These are phyloP conservation scores for Araneus ventricosus DNA, from an alignment of 1,140 invertebrate genomes.

Conservation along the genomic window DNA sequence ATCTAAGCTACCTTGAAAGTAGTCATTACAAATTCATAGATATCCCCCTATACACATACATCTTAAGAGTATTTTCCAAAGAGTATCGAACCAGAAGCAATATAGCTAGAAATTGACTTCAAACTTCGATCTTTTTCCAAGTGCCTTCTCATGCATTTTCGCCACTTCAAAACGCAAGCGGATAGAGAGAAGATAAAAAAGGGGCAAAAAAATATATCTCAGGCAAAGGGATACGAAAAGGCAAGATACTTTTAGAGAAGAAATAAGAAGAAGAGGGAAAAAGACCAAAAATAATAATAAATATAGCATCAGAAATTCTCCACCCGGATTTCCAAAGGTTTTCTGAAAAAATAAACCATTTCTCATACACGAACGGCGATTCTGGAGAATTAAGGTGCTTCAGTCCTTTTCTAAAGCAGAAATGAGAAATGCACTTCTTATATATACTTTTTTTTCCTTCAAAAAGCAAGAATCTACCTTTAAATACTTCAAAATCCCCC, in stretches of 20 bases:
- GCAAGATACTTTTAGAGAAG: neutral
- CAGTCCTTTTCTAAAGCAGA: constrained; percentile 13
- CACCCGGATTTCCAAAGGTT: constrained; percentile 9
- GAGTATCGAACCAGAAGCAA: constrained; percentile 64
- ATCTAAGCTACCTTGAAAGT: neutral
- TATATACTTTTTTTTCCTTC: neutral
- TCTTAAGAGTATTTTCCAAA: constrained; percentile 40
- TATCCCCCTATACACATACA: neutral
- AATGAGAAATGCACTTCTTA: constrained; percentile 38
- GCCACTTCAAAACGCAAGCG: constrained; percentile 27
- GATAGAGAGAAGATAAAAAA: constrained; percentile 18
- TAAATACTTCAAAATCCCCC: constrained; percentile 64
- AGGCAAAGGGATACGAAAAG: neutral
- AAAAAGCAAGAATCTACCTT: neutral
- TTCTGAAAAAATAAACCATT: constrained; percentile 39
- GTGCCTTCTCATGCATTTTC: constrained; percentile 46
- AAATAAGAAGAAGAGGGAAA: neutral
- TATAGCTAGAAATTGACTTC: constrained; percentile 62
- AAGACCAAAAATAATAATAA: constrained; percentile 22
- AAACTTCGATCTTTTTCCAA: constrained; percentile 29
- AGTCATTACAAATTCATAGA: constrained; percentile 16
- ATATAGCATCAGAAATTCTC: constrained; percentile 27
- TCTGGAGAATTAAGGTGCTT: constrained; percentile 55
- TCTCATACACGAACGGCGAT: constrained; percentile 40
- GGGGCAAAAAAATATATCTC: neutral